A percentile compares a stretch with the other conserved stretches of the same genome.
Conservation (phyloP, 2,113 vertebrate genomes). For the Acrocephalus kingi region DNA sequence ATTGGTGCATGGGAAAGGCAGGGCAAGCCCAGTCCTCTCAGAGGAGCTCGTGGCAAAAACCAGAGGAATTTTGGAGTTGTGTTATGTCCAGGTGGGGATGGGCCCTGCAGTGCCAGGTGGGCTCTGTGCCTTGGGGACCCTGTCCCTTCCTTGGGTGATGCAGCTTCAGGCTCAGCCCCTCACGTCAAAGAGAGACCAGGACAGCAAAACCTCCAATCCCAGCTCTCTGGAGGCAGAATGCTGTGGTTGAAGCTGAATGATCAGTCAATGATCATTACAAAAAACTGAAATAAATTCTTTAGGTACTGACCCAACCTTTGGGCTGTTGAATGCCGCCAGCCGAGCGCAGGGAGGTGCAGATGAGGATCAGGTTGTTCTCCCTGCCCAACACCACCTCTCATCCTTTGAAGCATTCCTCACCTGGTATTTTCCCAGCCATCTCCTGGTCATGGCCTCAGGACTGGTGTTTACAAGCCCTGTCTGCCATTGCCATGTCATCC, state of each 20-base stretch:
- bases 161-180: not conserved
- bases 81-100: not conserved
- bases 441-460: not conserved
- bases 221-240: not conserved
- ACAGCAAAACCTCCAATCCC: not conserved
- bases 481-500: not conserved
- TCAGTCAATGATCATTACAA: not conserved
- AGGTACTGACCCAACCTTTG: conserved; percentile 36
- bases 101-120: not conserved
- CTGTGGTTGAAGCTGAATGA: conserved; percentile 6
- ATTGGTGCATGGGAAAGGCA: not conserved
- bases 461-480: not conserved
- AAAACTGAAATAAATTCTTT: conserved; percentile 55
- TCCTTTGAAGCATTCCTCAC: not conserved
- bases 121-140: not conserved
- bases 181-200: not conserved
- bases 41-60: not conserved
- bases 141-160: rapidly evolving
- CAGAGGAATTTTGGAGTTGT: not conserved
- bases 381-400: not conserved
- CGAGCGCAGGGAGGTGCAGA: not conserved
- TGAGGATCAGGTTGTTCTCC: not conserved
- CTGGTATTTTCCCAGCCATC: not conserved
- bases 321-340: conserved; percentile 4
- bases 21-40: not conserved